Base-by-base conservation (phyloP, 2,888 invertebrate genomes). In the Athripsodes cinereus region DNA sequence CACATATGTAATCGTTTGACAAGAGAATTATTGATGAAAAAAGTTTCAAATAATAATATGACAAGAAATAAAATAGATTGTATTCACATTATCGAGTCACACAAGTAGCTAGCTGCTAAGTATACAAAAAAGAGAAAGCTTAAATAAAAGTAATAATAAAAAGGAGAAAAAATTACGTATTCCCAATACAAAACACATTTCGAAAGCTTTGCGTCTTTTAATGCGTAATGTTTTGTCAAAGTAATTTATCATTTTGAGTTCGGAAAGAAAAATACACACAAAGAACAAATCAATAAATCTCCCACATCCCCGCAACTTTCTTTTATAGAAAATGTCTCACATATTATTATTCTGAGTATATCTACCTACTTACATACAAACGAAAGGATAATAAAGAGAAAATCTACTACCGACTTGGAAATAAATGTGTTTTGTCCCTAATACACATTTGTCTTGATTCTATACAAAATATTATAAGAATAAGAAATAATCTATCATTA, bases 271-370 rank as follows among this genome's bases (percentile, higher is more conserved):
- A 40, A 50, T 26, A 34, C 20, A 35, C 26, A 55, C 52, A 52
- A 57, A 57, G 44, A 26, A 35, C 54, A 58, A 59, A 60, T 60
- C 48, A 57, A 60, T 60, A 55, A 60, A 60, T 58, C 57, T 52
- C 22, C 21, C 56, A 56, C 56, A 56, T 59, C 56, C 56, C 59
- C 59, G 46, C 52, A 31, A 40, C 56, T 55, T 59, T 55, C 52
- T 59, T 56, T 56, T 40, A n/a, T 13, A 40, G 40, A 16, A 40
- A 40, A 40, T 16, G 40, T 16, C 16, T 16, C 10, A 26, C 26
- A 26, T 10, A n/a, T n/a, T n/a, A n/a, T n/a, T n/a, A n/a, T n/a
- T n/a, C n/a, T n/a, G n/a, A n/a, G n/a, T n/a, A n/a, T n/a, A n/a
- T n/a, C n/a, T n/a, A n/a, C n/a, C n/a, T n/a, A n/a, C n/a, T n/a